Percentiles rank a stretch among this genome's conserved stretches.
These are phyloP conservation scores for Lanistes nyassanus DNA, from an alignment of 1,140 invertebrate genomes.

Conservation along the genomic window DNA sequence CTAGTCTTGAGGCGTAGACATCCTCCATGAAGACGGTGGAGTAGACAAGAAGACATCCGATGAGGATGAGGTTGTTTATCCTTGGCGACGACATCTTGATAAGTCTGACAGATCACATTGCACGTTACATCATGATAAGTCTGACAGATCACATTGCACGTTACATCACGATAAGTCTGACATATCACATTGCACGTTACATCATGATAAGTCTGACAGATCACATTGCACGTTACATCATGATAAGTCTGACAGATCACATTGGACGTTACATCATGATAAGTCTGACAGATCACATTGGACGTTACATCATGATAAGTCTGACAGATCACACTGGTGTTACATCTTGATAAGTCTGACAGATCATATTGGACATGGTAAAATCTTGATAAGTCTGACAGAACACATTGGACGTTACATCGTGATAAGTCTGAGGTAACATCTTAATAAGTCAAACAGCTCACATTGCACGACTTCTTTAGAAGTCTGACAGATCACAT, in stretches of 20 bases:
- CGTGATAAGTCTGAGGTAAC: neutral
- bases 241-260: neutral
- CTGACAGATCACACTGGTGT: too few species aligned
- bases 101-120: slow-evolving; percentile 74
- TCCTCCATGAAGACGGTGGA: slow-evolving; percentile 87
- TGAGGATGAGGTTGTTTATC: slow-evolving; percentile 96
- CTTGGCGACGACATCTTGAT: slow-evolving; percentile 99
- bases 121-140: slow-evolving; percentile 69
- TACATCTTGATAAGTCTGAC: slow-evolving; percentile 98
- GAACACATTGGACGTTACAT: too few species aligned
- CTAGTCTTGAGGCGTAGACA: neutral
- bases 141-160: too few species aligned
- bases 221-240: neutral
- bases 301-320: too few species aligned
- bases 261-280: neutral
- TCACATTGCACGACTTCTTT: neutral
- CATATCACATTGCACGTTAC: neutral
- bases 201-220: neutral
- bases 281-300: neutral
- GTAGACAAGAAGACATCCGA: slow-evolving; percentile 96
- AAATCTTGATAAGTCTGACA: slow-evolving; percentile 75
- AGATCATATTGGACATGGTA: neutral
- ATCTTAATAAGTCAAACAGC: neutral
- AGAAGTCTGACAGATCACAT: neutral
- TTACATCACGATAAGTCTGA: neutral